phyloP scores from a whole-genome alignment of 2,113 vertebrate genomes.

The Ageneiosus marmoratus region DNA sequence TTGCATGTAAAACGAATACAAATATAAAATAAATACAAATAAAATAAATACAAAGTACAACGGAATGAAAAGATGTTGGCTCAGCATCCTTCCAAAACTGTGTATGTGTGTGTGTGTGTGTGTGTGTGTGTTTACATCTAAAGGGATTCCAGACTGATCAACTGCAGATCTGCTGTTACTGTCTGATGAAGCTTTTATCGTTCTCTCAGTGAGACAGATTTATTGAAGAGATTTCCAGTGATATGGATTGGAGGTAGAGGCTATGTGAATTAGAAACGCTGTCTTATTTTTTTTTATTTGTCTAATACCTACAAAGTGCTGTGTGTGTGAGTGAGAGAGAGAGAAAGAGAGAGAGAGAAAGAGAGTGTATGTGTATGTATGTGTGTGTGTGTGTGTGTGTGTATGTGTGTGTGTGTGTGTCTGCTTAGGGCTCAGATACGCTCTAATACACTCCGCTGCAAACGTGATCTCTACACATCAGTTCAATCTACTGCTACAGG shows the following conservation, averaged over 20 bases:
- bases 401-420: too few relatives aligned
- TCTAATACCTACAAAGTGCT: slow-evolving; percentile 43
- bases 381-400: too few relatives aligned
- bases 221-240: slow-evolving; percentile 8
- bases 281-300: slow-evolving; percentile 1
- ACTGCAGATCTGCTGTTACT: background rate
- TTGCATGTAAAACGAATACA: too few relatives aligned
- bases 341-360: too few relatives aligned
- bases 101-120: background rate
- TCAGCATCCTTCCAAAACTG: background rate
- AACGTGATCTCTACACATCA: background rate
- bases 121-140: background rate
- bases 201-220: background rate
- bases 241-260: slow-evolving; percentile 40
- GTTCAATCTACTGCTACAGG: background rate
- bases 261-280: slow-evolving; percentile 37
- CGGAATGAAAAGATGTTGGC: background rate
- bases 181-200: background rate
- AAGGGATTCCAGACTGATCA: background rate
- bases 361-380: too few relatives aligned
- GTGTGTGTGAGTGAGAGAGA: too few relatives aligned
- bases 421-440: background rate
- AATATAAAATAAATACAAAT: slow-evolving; percentile 10
- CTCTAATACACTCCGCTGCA: background rate
- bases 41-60: background rate